Conservation (phyloP, 2,888 invertebrate species). For the Chalcis sispes region DNA sequence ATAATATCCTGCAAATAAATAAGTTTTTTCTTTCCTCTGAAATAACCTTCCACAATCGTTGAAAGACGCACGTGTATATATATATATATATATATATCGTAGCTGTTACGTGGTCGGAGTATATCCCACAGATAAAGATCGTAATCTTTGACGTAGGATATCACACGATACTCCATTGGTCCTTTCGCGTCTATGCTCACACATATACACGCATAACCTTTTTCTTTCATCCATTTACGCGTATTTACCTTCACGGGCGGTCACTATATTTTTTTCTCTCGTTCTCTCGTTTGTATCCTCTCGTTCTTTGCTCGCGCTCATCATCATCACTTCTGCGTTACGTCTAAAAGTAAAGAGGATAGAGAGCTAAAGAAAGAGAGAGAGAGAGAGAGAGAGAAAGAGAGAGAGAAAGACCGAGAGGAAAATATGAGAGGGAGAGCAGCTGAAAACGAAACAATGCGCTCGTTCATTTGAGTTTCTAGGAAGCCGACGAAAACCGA, state of each 20-base stretch:
- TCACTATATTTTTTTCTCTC: background rate
- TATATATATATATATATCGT: too few relatives aligned
- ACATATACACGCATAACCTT: background rate
- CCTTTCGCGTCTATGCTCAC: background rate
- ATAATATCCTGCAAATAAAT: too few relatives aligned
- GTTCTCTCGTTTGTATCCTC: background rate
- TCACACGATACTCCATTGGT: slow-evolving; percentile 29
- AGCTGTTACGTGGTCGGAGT: slow-evolving; percentile 3
- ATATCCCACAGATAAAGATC: slow-evolving; percentile 35
- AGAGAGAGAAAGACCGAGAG: slow-evolving; percentile 2
- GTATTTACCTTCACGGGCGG: background rate
- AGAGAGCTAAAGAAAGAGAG: too few relatives aligned
- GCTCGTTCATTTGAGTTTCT: slow-evolving; percentile 40
- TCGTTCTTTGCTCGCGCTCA: background rate
- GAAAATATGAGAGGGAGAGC: background rate
- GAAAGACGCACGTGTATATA: too few relatives aligned
- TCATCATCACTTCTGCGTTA: background rate
- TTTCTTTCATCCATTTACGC: background rate
- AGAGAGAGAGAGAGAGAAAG: too few relatives aligned
- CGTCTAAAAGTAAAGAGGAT: too few relatives aligned
- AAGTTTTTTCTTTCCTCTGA: too few relatives aligned
- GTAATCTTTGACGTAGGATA: slow-evolving; percentile 18
- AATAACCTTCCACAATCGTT: too few relatives aligned
- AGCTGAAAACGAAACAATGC: slow-evolving; percentile 34
- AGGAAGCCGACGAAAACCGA: slow-evolving; percentile 21